Percentiles rank a stretch among this genome's conserved stretches.
These are phyloP conservation scores for Phenganax subtilis DNA, from an alignment of 92 coral and sea anemone species.

Conservation along the genomic window DNA sequence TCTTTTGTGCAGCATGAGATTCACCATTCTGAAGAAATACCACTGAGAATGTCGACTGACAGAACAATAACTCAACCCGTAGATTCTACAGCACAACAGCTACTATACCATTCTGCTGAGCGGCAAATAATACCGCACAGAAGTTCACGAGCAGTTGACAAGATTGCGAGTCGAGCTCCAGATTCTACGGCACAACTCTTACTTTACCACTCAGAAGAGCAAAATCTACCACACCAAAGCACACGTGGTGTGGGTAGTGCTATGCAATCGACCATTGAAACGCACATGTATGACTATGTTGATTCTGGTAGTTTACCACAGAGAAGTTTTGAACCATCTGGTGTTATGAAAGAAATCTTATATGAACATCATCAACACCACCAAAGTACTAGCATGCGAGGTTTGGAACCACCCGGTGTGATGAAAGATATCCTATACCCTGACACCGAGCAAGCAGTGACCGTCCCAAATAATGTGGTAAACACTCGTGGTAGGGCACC, in stretches of 20 bases:
- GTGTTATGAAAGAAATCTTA: neutral
- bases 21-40: neutral
- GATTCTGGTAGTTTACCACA: neutral
- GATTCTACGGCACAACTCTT: constrained; percentile 52
- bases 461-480: neutral
- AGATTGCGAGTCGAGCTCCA: neutral
- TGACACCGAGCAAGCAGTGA: neutral
- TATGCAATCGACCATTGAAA: constrained; percentile 1
- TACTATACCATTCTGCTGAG: neutral
- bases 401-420: neutral
- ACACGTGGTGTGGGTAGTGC: neutral
- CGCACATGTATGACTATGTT: neutral
- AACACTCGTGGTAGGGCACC: constrained; percentile 66
- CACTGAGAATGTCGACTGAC: neutral
- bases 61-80: neutral
- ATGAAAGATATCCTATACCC: constrained; percentile 23
- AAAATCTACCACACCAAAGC: neutral
- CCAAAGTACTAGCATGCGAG: neutral
- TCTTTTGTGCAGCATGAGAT: neutral
- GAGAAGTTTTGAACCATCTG: neutral
- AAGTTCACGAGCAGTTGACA: neutral
- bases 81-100: neutral
- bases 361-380: neutral
- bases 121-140: neutral
- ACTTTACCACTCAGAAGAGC: constrained; percentile 39